Evolutionary conservation across 2,888 invertebrate genomes (phyloP).

Genomic region (Cyrtodaria siliqua): DNA sequence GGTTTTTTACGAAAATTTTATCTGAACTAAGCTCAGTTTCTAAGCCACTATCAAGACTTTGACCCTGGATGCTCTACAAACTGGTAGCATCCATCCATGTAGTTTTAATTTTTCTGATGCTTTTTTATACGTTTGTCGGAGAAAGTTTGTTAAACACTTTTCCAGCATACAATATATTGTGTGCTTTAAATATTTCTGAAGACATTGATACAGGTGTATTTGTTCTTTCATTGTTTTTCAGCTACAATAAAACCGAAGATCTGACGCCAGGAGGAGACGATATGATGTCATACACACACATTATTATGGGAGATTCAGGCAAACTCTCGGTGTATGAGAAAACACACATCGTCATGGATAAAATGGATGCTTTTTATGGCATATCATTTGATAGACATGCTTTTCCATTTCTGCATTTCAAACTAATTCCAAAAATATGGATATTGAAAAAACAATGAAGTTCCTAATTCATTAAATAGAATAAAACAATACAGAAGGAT

Average conservation of each 20-base stretch:
- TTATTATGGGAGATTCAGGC: constrained; percentile 67
- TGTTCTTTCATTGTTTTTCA: constrained; percentile 58
- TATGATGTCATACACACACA: constrained; percentile 79
- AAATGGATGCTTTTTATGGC: constrained; percentile 69
- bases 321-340: constrained; percentile 67
- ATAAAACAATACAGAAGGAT: too few relatives aligned
- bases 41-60: too few relatives aligned
- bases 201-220: too few relatives aligned
- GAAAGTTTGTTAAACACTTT: too few relatives aligned
- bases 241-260: constrained; percentile 85
- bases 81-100: too few relatives aligned
- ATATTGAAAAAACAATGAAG: constrained; percentile 67
- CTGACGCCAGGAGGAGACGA: constrained; percentile 75
- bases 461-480: constrained; percentile 76
- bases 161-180: too few relatives aligned
- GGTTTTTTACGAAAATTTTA: too few relatives aligned
- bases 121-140: too few relatives aligned
- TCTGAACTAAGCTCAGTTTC: too few relatives aligned
- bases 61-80: too few relatives aligned
- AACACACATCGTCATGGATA: constrained; percentile 71
- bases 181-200: too few relatives aligned
- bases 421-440: constrained; percentile 71
- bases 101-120: too few relatives aligned
- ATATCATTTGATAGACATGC: constrained; percentile 61
- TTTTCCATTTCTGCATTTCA: constrained; percentile 71